These are phyloP conservation scores for Lysiphlebus fabarum DNA, from an alignment of 1,140 invertebrate species.

Conservation along the genomic window DNA sequence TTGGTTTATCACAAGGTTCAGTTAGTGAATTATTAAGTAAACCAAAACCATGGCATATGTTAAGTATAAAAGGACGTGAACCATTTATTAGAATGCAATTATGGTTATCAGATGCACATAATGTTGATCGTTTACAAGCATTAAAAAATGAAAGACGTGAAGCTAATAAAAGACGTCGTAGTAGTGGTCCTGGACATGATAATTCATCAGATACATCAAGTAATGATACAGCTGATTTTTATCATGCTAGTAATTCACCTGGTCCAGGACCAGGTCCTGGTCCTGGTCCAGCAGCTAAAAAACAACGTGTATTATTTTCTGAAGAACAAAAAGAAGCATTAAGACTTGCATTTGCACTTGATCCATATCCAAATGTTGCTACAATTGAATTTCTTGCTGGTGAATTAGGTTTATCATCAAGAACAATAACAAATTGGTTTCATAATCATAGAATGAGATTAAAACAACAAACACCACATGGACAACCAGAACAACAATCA, in stretches of 20 bases:
- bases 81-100: slow-evolving; percentile 98
- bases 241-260: slow-evolving; percentile 75
- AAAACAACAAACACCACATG: slow-evolving; percentile 83
- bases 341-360: slow-evolving; percentile 86
- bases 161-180: slow-evolving; percentile 81
- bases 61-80: slow-evolving; percentile 96
- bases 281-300: slow-evolving; percentile 70
- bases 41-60: slow-evolving; percentile 98
- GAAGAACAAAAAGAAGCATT: slow-evolving; percentile 98
- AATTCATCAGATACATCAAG: slow-evolving; percentile 83
- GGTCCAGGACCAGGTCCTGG: slow-evolving; percentile 60
- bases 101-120: slow-evolving; percentile 92
- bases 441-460: slow-evolving; percentile 98
- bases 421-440: slow-evolving; percentile 99
- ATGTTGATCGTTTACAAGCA: slow-evolving; percentile 82
- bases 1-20: slow-evolving; percentile 94
- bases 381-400: slow-evolving; percentile 93
- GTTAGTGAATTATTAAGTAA: slow-evolving; percentile 96
- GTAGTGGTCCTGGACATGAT: slow-evolving; percentile 75
- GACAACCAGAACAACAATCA: slow-evolving; percentile 64
- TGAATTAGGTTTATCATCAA: slow-evolving; percentile 86
- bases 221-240: slow-evolving; percentile 85
- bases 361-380: slow-evolving; percentile 92
- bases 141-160: slow-evolving; percentile 86
- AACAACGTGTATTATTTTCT: slow-evolving; percentile 91